phyloP scores from a whole-genome alignment of 2,888 invertebrate genomes.

The Epiblema foenella region DNA sequence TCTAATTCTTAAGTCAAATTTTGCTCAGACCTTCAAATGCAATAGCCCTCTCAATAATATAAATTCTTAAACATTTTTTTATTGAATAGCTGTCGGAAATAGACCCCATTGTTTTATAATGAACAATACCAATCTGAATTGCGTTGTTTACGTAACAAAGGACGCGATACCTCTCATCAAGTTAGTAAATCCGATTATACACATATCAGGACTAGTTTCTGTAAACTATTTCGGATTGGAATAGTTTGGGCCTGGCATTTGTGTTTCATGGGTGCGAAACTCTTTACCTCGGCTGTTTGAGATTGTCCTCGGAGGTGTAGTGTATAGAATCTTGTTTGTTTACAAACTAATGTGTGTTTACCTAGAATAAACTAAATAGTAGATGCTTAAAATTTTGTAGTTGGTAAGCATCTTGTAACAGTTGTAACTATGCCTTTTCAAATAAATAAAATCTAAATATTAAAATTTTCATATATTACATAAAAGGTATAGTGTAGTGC shows the following conservation, averaged over 20 bases:
- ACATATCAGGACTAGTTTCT: slow-evolving; percentile 13
- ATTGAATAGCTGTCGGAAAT: background rate
- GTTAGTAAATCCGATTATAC: slow-evolving; percentile 2
- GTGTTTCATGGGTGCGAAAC: slow-evolving; percentile 6
- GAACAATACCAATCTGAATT: background rate
- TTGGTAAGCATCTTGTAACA: no score
- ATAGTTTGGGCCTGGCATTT: slow-evolving; percentile 32
- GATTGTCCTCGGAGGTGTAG: background rate
- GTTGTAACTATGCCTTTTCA: background rate
- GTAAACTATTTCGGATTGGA: slow-evolving; percentile 26
- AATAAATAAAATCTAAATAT: background rate
- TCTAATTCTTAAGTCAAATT: no score
- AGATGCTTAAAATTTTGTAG: background rate
- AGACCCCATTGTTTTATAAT: background rate
- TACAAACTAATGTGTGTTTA: background rate
- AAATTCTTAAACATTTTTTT: no score
- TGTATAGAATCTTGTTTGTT: background rate
- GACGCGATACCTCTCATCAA: slow-evolving; percentile 8
- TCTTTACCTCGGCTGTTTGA: slow-evolving; percentile 4
- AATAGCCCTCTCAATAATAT: no score
- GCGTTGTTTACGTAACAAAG: slow-evolving; percentile 3
- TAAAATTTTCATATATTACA: no score
- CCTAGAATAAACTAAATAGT: no score
- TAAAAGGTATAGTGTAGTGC: no score
- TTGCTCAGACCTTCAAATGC: no score